Conservation (phyloP, 92 coral and sea anemone genomes). For the Metridium senile region DNA sequence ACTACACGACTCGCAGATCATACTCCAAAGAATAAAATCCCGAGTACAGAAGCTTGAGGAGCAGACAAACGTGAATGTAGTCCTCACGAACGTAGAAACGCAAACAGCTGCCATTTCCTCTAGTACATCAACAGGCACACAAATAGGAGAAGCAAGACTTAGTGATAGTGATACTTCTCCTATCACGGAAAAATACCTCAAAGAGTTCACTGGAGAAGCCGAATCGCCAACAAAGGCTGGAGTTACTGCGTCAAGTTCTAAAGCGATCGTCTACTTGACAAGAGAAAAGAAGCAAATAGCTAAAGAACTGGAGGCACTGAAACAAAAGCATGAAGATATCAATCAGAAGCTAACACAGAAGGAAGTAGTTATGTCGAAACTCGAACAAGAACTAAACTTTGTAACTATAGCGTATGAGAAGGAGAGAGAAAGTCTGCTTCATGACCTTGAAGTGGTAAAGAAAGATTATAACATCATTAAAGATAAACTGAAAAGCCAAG, state of each 20-base stretch:
- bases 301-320: slow-evolving; percentile 51
- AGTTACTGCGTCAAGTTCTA: slow-evolving; percentile 21
- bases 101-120: slow-evolving; percentile 4
- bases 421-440: slow-evolving; percentile 64
- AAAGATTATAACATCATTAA: slow-evolving; percentile 40
- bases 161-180: slow-evolving; percentile 2
- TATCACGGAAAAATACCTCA: slow-evolving; percentile 5
- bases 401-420: slow-evolving; percentile 56
- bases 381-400: slow-evolving; percentile 65
- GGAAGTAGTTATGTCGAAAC: slow-evolving; percentile 35
- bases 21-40: slow-evolving; percentile 36
- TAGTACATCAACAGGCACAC: slow-evolving; percentile 8
- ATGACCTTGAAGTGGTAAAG: slow-evolving; percentile 42
- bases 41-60: slow-evolving; percentile 52
- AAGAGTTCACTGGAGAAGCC: not conserved
- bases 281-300: slow-evolving; percentile 56
- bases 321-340: slow-evolving; percentile 35
- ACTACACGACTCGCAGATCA: slow-evolving; percentile 54
- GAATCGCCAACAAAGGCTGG: slow-evolving; percentile 20
- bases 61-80: slow-evolving; percentile 5
- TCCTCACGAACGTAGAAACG: slow-evolving; percentile 20
- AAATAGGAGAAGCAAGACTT: slow-evolving; percentile 5
- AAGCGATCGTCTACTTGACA: slow-evolving; percentile 38
- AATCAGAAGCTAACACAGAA: slow-evolving; percentile 54
- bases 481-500: slow-evolving; percentile 53